phyloP scores from a whole-genome alignment of 2,888 invertebrate genomes.

The Teinopalpus imperialis region DNA sequence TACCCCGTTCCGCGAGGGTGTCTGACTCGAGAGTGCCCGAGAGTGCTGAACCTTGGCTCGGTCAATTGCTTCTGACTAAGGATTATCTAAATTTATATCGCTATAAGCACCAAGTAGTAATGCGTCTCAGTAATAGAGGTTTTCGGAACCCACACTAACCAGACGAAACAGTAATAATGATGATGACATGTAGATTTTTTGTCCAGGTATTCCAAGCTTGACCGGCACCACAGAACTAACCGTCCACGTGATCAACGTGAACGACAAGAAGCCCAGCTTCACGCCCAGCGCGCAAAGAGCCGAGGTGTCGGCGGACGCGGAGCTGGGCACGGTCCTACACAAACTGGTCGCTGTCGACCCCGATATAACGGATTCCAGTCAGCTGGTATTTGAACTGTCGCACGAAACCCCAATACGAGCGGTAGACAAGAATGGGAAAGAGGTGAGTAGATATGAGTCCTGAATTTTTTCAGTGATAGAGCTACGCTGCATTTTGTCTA shows the following conservation, averaged over 20 bases:
- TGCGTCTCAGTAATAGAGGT: no score
- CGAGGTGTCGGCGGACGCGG: constrained; percentile 90
- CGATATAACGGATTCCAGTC: constrained; percentile 86
- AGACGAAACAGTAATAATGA: no score
- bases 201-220: constrained; percentile 89
- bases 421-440: constrained; percentile 91
- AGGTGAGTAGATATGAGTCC: constrained; percentile 76
- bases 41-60: no score
- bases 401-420: constrained; percentile 88
- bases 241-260: constrained; percentile 91
- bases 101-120: no score
- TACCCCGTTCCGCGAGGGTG: no score
- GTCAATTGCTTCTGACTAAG: no score
- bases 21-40: no score
- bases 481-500: no score
- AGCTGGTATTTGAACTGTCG: constrained; percentile 84
- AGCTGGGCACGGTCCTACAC: constrained; percentile 86
- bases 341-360: constrained; percentile 89
- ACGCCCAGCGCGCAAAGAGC: constrained; percentile 89
- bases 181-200: no score
- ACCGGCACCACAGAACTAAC: constrained; percentile 91
- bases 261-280: constrained; percentile 93
- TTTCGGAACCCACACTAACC: no score
- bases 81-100: no score
- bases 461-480: no score